These are phyloP conservation scores for Cyrtonyx montezumae DNA, from an alignment of 2,113 vertebrate genomes.

Conservation along the genomic window DNA sequence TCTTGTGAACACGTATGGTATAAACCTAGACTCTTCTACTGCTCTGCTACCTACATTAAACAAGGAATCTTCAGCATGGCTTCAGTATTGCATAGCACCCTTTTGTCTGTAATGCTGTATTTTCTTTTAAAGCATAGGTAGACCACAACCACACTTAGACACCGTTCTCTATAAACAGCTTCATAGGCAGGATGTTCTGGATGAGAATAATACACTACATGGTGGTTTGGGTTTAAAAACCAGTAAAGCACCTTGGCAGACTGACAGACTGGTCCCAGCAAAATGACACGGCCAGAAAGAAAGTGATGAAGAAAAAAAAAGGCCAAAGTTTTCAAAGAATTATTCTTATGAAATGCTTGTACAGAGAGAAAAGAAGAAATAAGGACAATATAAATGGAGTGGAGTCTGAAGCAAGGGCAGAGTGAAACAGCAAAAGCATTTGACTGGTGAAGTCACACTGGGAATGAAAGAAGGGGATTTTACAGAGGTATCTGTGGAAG, in stretches of 20 bases:
- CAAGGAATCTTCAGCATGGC: neutral
- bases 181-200: neutral
- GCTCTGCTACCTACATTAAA: neutral
- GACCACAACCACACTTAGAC: neutral
- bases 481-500: neutral
- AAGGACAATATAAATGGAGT: neutral
- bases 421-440: neutral
- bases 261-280: neutral
- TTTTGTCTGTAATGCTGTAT: neutral
- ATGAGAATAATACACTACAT: neutral
- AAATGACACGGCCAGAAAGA: neutral
- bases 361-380: neutral
- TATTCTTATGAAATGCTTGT: neutral
- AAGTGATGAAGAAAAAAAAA: neutral
- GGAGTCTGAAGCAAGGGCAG: neutral
- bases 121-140: neutral
- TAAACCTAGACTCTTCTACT: neutral
- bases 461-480: neutral
- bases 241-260: neutral
- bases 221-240: neutral
- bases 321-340: neutral
- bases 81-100: neutral
- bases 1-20: neutral
- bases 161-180: neutral
- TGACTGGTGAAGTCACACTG: neutral